A percentile compares a stretch with the other conserved stretches of the same genome.
Conservation (phyloP, 2,113 vertebrate species). For the Lepidothrix coronata region DNA sequence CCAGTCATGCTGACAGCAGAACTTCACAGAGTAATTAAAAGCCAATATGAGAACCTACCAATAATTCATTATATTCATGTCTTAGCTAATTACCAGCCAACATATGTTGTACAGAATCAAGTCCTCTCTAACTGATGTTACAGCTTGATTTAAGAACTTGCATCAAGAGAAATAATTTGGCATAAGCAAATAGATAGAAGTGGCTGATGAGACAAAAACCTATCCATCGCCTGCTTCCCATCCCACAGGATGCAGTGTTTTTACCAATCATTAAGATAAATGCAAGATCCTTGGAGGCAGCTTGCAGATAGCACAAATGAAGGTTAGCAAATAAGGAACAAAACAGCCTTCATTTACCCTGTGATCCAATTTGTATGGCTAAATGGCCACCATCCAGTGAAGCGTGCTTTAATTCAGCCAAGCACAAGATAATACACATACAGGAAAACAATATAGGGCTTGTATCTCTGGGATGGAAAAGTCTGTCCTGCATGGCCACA, state of each 20-base stretch:
- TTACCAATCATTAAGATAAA: neutral
- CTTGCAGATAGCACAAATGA: neutral
- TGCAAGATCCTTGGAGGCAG: neutral
- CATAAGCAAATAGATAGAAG: neutral
- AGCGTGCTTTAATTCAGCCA: neutral
- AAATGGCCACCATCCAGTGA: slow-evolving; percentile 5
- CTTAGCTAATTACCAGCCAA: slow-evolving; percentile 27
- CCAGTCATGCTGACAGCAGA: neutral
- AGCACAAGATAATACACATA: neutral
- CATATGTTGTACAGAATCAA: neutral
- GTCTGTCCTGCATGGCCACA: neutral
- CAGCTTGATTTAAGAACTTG: slow-evolving; percentile 11
- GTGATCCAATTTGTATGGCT: neutral
- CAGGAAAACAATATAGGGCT: neutral
- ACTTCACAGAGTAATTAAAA: slow-evolving; percentile 9
- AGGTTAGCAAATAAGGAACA: neutral
- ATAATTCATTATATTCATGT: slow-evolving; percentile 4
- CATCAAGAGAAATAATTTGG: neutral
- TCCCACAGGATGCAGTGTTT: neutral
- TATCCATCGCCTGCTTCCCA: neutral
- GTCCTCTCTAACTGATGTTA: neutral
- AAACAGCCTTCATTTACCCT: neutral
- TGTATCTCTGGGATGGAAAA: neutral
- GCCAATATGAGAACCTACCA: neutral
- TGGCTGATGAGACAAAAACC: neutral